Evolutionary conservation across 2,797 vertebrate species (phyloP).

Genomic region (Enteromius mattozi): DNA sequence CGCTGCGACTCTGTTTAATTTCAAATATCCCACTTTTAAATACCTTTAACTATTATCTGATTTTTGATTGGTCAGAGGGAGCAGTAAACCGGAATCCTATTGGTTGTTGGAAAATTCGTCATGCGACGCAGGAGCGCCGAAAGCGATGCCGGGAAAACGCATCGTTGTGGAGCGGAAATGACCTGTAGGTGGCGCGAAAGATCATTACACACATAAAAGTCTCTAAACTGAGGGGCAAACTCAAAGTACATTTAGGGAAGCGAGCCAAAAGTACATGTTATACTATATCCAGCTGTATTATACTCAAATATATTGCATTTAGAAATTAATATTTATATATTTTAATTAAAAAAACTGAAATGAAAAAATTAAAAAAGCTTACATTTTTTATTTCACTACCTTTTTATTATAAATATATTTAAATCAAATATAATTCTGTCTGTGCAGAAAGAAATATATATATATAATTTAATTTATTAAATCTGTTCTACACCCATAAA

Average conservation of each 20-base stretch:
- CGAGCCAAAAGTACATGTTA: not conserved
- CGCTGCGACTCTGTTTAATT: constrained; percentile 59
- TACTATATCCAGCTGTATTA: not conserved
- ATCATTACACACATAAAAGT: not conserved
- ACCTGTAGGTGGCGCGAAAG: not conserved
- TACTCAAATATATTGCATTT: not conserved
- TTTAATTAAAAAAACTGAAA: too few species aligned
- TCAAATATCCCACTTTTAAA: constrained; percentile 77
- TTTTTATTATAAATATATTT: too few species aligned
- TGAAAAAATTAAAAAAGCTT: too few species aligned
- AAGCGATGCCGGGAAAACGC: constrained; percentile 40
- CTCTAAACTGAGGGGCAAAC: not conserved
- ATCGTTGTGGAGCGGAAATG: not conserved
- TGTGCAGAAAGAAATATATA: not conserved
- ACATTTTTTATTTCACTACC: too few species aligned
- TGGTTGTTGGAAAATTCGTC: constrained; percentile 58
- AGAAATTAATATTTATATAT: too few species aligned
- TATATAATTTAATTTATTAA: not conserved
- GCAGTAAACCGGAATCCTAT: constrained; percentile 49
- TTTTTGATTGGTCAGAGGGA: constrained; percentile 69
- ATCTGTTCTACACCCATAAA: not conserved
- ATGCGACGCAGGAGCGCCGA: not conserved
- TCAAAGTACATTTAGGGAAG: not conserved
- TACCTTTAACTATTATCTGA: constrained; percentile 67
- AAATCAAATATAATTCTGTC: too few species aligned